Evolutionary conservation across 2,888 invertebrate genomes (phyloP).

Genomic region (Chaitophorus viminalis): DNA sequence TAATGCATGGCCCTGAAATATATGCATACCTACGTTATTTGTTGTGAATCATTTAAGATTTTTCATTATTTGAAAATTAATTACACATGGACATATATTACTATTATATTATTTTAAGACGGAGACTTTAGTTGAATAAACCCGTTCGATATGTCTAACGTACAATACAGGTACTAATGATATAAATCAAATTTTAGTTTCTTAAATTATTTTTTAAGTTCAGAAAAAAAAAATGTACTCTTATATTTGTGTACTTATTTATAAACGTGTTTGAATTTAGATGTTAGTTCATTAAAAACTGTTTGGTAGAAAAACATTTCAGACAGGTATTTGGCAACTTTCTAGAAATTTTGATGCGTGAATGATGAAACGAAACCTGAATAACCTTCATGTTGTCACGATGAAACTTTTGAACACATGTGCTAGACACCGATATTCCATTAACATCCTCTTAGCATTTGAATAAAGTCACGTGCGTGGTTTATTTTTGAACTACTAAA

Average conservation of each 20-base stretch:
- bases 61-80: too few relatives aligned
- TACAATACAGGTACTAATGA: too few relatives aligned
- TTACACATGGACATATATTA: too few relatives aligned
- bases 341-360: constrained; percentile 33
- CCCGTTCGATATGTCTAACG: too few relatives aligned
- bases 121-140: too few relatives aligned
- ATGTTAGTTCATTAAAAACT: constrained; percentile 12
- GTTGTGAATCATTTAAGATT: too few relatives aligned
- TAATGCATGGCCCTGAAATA: too few relatives aligned
- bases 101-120: too few relatives aligned
- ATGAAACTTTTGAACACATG: constrained; percentile 29
- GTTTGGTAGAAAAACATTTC: constrained; percentile 19
- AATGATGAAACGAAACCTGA: constrained; percentile 22
- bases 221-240: too few relatives aligned
- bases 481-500: constrained; percentile 32
- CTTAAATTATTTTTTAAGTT: too few relatives aligned
- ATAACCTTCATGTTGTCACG: constrained; percentile 33
- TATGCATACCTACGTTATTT: too few relatives aligned
- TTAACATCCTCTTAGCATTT: constrained; percentile 32
- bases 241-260: not conserved
- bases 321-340: constrained; percentile 34
- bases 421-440: constrained; percentile 26
- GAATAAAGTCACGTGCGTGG: constrained; percentile 6
- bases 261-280: constrained; percentile 12
- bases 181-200: too few relatives aligned